Base-by-base conservation (phyloP, 2,113 vertebrate genomes). In the Caranx melampygus region DNA sequence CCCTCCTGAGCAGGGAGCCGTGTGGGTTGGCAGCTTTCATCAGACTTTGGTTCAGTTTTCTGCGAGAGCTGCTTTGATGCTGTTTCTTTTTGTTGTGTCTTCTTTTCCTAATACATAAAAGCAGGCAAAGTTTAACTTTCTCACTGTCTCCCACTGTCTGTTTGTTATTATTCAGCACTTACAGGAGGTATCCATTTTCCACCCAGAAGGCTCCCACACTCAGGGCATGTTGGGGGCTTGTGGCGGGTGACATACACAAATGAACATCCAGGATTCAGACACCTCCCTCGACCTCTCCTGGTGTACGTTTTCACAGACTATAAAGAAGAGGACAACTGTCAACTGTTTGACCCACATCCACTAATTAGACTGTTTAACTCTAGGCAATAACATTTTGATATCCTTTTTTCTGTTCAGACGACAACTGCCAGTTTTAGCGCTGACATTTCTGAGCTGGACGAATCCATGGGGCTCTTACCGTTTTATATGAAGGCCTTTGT, bases 221-320 rank as follows among this genome's bases (percentile, higher is more conserved):
- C 81, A 0, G 98, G 98, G 77, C 98, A 99, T 67, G 94, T 95
- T 5, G 96, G 96, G 35, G 98, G 98, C 73, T 99, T 99, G 92
- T 99, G 98, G 59, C 98, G 97, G 59, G 98, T 99, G 86, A 98
- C 97, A 0, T 99, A 99, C 6, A 96, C 95, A 79, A 97, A 99
- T 16, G 96, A 95, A 83, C 98, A 99, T 21, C 94, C 94, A n/a
- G 97, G 95, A 83, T 95, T 97, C 34, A 94, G 95, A 87, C 98
- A 99, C 54, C 95, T 95, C 34, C 98, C 98, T 45, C 97, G 95
- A 70, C 98, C 98, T 84, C 98, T 96, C 66, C 97, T 95, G 44
- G 97, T 99, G 16, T 99, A 99, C 0, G 96, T 99, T 85, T 97
- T 97, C 8, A 83, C 84, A 67, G 96, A 95, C 97, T 99, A 86